These are phyloP conservation scores for Syngnathus floridae DNA, from an alignment of 2,113 vertebrate genomes.

Conservation along the genomic window DNA sequence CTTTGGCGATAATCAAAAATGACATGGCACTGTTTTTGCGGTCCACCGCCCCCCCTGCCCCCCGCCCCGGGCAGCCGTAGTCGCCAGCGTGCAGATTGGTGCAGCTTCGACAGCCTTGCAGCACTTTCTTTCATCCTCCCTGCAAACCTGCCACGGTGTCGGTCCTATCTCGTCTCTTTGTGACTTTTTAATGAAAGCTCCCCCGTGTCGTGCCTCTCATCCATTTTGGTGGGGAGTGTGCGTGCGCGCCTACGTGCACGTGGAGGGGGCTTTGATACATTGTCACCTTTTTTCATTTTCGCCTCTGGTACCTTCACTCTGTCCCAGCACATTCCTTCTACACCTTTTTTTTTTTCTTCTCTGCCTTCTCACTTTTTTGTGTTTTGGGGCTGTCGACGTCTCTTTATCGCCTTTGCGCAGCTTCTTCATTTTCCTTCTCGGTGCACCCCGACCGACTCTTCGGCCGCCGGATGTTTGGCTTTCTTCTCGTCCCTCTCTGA, in stretches of 20 bases:
- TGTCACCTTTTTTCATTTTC: conserved; percentile 25
- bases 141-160: background rate
- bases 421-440: conserved; percentile 15
- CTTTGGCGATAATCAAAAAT: background rate
- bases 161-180: conserved; percentile 15
- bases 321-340: conserved; percentile 5
- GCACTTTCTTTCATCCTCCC: background rate
- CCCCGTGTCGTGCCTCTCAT: conserved; percentile 18
- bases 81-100: background rate
- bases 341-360: background rate
- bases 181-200: conserved; percentile 36
- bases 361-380: conserved; percentile 23
- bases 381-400: conserved; percentile 10
- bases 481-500: background rate
- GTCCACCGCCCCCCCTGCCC: no score
- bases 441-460: background rate
- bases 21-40: no score
- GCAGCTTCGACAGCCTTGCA: background rate
- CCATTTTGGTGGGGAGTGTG: background rate
- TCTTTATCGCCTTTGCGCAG: conserved; percentile 15
- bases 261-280: conserved; percentile 26
- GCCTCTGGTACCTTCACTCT: conserved; percentile 3
- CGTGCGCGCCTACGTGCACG: no score
- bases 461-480: conserved; percentile 5
- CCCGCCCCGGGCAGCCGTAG: no score